Percentiles rank a stretch among this genome's conserved stretches.
Evolutionary conservation across 2,888 invertebrate genomes (phyloP).

Genomic region (Diaprepes abbreviatus): DNA sequence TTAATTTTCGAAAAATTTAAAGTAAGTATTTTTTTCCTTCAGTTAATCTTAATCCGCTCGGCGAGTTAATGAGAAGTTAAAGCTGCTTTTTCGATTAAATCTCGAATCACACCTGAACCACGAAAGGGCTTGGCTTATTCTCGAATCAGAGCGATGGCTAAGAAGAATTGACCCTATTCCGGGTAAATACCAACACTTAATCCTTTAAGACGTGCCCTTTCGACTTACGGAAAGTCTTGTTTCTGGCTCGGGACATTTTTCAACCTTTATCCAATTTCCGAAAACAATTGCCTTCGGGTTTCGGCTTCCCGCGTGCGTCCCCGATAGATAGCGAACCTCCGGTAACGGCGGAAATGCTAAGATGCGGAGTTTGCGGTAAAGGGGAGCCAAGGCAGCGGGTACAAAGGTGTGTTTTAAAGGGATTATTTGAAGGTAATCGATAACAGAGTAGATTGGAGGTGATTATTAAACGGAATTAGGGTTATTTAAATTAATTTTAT

Average conservation of each 20-base stretch:
- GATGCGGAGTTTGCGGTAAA: conserved; percentile 24
- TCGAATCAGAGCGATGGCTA: conserved; percentile 41
- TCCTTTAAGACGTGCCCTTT: conserved; percentile 50
- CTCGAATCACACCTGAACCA: conserved; percentile 48
- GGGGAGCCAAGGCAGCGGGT: background rate
- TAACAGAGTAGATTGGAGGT: conserved; percentile 3
- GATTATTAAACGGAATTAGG: background rate
- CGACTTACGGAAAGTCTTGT: conserved; percentile 46
- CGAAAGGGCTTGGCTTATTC: conserved; percentile 44
- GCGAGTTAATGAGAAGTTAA: conserved; percentile 46
- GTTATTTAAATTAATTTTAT: background rate
- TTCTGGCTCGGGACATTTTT: conserved; percentile 64
- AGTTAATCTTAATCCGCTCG: conserved; percentile 42
- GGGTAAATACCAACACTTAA: conserved; percentile 50
- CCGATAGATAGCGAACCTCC: conserved; percentile 46
- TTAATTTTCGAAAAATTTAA: conserved; percentile 4
- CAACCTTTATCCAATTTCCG: conserved; percentile 69
- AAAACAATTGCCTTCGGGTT: conserved; percentile 65
- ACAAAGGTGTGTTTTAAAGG: conserved; percentile 22
- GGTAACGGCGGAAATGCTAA: conserved; percentile 27
- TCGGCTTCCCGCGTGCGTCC: conserved; percentile 51
- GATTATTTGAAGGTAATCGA: conserved; percentile 11
- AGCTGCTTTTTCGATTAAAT: conserved; percentile 43
- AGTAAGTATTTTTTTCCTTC: conserved; percentile 10
- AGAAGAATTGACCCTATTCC: conserved; percentile 49